Conservation (phyloP, 1,140 invertebrate species). For the Ceratina australensis region DNA sequence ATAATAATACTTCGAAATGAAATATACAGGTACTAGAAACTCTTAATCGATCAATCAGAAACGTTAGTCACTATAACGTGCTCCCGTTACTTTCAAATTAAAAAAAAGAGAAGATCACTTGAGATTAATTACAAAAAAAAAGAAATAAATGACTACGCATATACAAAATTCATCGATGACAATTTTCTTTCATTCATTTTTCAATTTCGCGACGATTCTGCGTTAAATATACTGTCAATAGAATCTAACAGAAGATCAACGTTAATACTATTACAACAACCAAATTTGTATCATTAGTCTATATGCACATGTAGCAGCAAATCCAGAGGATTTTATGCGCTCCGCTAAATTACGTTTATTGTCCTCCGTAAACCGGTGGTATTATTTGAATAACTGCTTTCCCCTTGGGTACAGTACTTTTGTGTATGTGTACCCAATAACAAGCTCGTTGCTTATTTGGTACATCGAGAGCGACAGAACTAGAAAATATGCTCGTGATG, state of each 20-base stretch:
- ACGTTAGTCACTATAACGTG: constrained; percentile 19
- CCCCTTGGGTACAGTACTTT: constrained; percentile 25
- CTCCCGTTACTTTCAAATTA: not conserved
- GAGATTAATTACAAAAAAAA: not conserved
- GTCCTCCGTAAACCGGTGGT: constrained; percentile 23
- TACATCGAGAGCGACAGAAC: constrained; percentile 24
- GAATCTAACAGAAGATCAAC: constrained; percentile 5
- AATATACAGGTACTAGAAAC: not conserved
- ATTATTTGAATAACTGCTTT: constrained; percentile 29
- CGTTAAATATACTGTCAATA: not conserved
- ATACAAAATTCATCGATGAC: not conserved
- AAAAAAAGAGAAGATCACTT: not conserved
- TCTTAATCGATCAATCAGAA: constrained; percentile 1
- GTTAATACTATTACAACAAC: constrained; percentile 10
- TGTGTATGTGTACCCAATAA: not conserved
- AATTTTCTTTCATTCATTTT: not conserved
- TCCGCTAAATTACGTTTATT: constrained; percentile 1
- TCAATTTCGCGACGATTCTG: not conserved
- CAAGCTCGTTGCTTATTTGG: constrained; percentile 45
- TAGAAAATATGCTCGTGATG: constrained; percentile 37
- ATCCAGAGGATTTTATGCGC: constrained; percentile 50
- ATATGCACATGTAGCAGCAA: constrained; percentile 24
- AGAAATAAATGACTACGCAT: not conserved
- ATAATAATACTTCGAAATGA: not conserved
- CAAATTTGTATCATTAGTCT: constrained; percentile 13